These are phyloP conservation scores for Erannis defoliaria DNA, from an alignment of 2,888 invertebrate species.

Conservation along the genomic window DNA sequence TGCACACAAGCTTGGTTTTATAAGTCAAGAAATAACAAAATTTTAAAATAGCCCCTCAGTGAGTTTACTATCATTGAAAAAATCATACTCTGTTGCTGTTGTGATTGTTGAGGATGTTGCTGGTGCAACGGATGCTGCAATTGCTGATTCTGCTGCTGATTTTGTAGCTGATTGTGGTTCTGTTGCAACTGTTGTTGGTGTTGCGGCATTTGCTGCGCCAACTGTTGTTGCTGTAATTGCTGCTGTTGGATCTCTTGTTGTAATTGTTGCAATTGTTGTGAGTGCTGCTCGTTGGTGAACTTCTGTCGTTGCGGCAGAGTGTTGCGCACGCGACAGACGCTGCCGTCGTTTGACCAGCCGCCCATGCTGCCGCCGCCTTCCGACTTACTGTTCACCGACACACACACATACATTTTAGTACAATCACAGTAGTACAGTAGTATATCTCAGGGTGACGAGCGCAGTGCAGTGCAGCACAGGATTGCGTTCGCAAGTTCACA, in stretches of 20 bases:
- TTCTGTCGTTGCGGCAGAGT: slow-evolving; percentile 76
- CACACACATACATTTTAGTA: too few relatives aligned
- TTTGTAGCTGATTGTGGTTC: slow-evolving; percentile 47
- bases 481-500: too few relatives aligned
- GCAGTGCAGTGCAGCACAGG: too few relatives aligned
- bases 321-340: slow-evolving; percentile 79
- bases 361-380: slow-evolving; percentile 79
- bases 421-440: too few relatives aligned
- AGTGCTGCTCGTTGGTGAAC: slow-evolving; percentile 79
- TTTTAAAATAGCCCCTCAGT: too few relatives aligned
- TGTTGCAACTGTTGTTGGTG: slow-evolving; percentile 51
- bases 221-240: slow-evolving; percentile 59
- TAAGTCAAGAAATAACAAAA: too few relatives aligned
- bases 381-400: slow-evolving; percentile 70
- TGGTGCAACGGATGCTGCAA: slow-evolving; percentile 48
- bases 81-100: slow-evolving; percentile 49
- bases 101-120: slow-evolving; percentile 44
- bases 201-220: slow-evolving; percentile 56
- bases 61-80: not conserved
- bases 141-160: slow-evolving; percentile 51
- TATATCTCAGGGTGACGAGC: too few relatives aligned
- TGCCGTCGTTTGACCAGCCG: slow-evolving; percentile 80
- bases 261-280: slow-evolving; percentile 57
- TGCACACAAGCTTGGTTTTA: too few relatives aligned
- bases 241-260: slow-evolving; percentile 56